phyloP scores from a whole-genome alignment of 1,140 invertebrate genomes.

The Drosophila arawakana region DNA sequence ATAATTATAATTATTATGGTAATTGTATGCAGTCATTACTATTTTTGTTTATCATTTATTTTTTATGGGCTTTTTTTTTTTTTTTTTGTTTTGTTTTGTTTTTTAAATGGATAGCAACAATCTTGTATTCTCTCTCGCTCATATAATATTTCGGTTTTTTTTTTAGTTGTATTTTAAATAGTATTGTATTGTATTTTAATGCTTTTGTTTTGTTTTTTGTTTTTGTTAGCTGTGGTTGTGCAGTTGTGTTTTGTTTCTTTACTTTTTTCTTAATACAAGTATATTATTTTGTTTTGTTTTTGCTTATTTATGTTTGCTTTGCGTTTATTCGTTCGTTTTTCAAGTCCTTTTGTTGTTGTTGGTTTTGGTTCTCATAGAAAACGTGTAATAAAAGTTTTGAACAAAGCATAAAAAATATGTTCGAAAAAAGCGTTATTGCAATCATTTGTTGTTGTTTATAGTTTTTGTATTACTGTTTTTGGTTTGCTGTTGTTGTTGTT shows the following conservation, averaged over 20 bases:
- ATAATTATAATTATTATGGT: slow-evolving; percentile 27
- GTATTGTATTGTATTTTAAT: slow-evolving; percentile 55
- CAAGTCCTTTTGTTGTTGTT: slow-evolving; percentile 64
- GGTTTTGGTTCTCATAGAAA: slow-evolving; percentile 71
- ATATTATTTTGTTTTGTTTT: slow-evolving; percentile 19
- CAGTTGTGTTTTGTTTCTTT: slow-evolving; percentile 47
- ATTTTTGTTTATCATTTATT: slow-evolving; percentile 38
- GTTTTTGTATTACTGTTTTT: slow-evolving; percentile 43
- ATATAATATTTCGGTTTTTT: slow-evolving; percentile 68
- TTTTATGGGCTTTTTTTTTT: slow-evolving; percentile 35
- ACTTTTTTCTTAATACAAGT: slow-evolving; percentile 54
- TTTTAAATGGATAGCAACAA: slow-evolving; percentile 82
- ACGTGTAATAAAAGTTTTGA: slow-evolving; percentile 52
- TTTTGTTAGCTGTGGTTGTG: slow-evolving; percentile 64
- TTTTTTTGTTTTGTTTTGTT: no score
- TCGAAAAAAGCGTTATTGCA: slow-evolving; percentile 64
- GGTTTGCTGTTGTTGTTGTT: slow-evolving; percentile 34
- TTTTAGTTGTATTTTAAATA: slow-evolving; percentile 70
- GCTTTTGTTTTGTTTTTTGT: slow-evolving; percentile 51
- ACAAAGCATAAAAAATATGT: slow-evolving; percentile 64
- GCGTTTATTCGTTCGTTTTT: slow-evolving; percentile 50
- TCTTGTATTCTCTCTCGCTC: slow-evolving; percentile 84
- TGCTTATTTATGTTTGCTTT: slow-evolving; percentile 57
- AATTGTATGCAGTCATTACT: slow-evolving; percentile 50
- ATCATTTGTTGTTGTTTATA: slow-evolving; percentile 4